Evolutionary conservation across 2,797 vertebrate species (phyloP), one percentile per base, ranked within the genome.

Genomic region (Sylvia borin): DNA sequence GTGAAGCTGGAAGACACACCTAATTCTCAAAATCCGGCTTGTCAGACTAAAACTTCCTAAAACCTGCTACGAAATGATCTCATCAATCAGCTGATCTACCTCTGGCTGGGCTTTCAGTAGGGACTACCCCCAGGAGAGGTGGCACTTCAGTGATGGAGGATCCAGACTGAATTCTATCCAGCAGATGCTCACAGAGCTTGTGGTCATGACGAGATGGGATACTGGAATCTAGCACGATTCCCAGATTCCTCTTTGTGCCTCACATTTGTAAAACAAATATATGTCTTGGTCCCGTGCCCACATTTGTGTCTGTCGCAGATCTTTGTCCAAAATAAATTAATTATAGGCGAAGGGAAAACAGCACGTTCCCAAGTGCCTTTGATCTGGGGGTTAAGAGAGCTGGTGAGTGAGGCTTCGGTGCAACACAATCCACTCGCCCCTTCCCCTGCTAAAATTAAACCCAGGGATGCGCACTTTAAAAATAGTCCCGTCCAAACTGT

Each of bases 401-500:
- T 7, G 67, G 16, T 55, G 89, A 90, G 19, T 5, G 34, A 87
- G 77, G 92, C 83, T 90, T 75, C 8, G 7, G 85, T 61, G 85
- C 95, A 93, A 75, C 82, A 68, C 89, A 53, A 53, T 53, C 84
- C 51, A 38, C 82, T 93, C 10, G 10, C 77, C 66, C 42, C 42
- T 88, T 94, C 50, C 79, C 68, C 88, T 64, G 50, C 93, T 93
- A 94, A 91, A 40, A 88, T 85, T 82, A 91, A 88, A 40, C 77
- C 75, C 68, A 96, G 64, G 72, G 84, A 89, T 53, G 78, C 31
- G 32, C 68, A 38, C 90, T 84, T 96, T 72, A 53, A 79, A 96
- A 95, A 54, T 62, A 79, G 71, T 48, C 50, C 7, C 32, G 57
- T 25, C 70, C 60, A 36, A 54, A 64, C 38, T 51, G 53, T 45